These are phyloP conservation scores for Drosophila sechellia DNA, from an alignment of 1,140 invertebrate genomes.

Conservation along the genomic window DNA sequence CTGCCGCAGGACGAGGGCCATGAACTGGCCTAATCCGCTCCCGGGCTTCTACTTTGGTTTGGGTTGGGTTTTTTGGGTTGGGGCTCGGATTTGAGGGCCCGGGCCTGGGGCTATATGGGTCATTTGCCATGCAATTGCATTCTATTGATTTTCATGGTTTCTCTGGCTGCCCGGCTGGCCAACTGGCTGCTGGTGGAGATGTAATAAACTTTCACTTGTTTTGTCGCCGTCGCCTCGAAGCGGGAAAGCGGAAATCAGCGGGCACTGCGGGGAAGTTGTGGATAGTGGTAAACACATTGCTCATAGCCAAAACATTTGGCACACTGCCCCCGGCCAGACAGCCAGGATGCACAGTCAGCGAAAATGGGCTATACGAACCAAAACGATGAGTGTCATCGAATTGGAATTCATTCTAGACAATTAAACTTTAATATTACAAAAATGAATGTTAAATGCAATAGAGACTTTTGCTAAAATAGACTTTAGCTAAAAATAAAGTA, in stretches of 20 bases:
- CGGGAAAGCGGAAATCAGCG: slow-evolving; percentile 22
- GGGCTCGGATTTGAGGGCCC: neutral
- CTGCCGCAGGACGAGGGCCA: slow-evolving; percentile 27
- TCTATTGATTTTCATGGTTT: slow-evolving; percentile 69
- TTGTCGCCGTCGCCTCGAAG: slow-evolving; percentile 48
- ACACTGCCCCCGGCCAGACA: slow-evolving; percentile 40
- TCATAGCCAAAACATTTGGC: slow-evolving; percentile 64
- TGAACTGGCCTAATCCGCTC: slow-evolving; percentile 33
- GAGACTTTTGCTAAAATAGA: too few species aligned
- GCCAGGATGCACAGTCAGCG: slow-evolving; percentile 12
- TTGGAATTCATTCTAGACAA: neutral
- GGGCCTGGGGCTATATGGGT: slow-evolving; percentile 63
- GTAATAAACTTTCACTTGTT: slow-evolving; percentile 80
- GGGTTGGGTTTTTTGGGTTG: neutral
- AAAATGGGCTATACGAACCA: neutral
- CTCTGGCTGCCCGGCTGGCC: neutral
- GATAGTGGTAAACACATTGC: slow-evolving; percentile 68
- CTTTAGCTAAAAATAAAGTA: too few species aligned
- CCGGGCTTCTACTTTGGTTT: neutral
- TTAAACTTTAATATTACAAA: too few species aligned
- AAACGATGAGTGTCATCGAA: neutral
- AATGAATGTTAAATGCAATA: too few species aligned
- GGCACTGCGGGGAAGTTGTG: slow-evolving; percentile 18
- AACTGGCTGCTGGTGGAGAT: slow-evolving; percentile 23
- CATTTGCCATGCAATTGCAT: slow-evolving; percentile 73